Evolutionary conservation across 2,113 vertebrate species (phyloP).

Genomic region (Chaetodon auriga): DNA sequence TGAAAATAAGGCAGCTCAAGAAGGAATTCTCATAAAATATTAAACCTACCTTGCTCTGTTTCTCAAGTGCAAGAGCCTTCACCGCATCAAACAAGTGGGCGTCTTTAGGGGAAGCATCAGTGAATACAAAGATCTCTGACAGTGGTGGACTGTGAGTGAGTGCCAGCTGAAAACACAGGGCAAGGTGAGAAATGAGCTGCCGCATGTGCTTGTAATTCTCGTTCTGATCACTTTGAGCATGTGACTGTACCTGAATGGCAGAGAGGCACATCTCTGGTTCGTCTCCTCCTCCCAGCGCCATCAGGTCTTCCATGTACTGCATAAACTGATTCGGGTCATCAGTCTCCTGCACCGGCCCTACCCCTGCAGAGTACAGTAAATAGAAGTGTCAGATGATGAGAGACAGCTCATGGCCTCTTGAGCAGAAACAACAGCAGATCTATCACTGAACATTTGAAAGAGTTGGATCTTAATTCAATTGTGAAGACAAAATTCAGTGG

Average conservation of each 20-base stretch:
- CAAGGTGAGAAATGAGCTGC: not conserved
- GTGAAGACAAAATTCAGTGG: not conserved
- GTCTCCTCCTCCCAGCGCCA: constrained; percentile 88
- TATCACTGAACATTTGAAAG: not conserved
- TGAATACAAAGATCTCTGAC: constrained; percentile 92
- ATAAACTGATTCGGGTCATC: constrained; percentile 87
- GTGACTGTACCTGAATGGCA: constrained; percentile 84
- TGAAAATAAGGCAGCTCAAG: not conserved
- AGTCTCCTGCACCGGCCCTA: constrained; percentile 87
- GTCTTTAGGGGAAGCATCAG: constrained; percentile 91
- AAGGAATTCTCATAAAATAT: no score
- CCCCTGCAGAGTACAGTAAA: constrained; percentile 71
- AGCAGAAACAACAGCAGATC: not conserved
- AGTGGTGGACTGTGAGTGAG: constrained; percentile 88
- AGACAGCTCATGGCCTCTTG: not conserved
- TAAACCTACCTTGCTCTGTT: constrained; percentile 85
- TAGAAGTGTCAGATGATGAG: not conserved
- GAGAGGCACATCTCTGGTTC: constrained; percentile 93
- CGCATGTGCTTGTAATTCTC: not conserved
- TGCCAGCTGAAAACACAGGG: constrained; percentile 82
- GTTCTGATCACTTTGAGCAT: not conserved
- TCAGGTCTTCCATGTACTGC: constrained; percentile 81
- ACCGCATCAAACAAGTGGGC: constrained; percentile 83
- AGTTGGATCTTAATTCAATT: not conserved
- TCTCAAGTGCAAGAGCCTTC: constrained; percentile 86